phyloP scores from a whole-genome alignment of 2,113 vertebrate genomes.

The Perca schrenkii region DNA sequence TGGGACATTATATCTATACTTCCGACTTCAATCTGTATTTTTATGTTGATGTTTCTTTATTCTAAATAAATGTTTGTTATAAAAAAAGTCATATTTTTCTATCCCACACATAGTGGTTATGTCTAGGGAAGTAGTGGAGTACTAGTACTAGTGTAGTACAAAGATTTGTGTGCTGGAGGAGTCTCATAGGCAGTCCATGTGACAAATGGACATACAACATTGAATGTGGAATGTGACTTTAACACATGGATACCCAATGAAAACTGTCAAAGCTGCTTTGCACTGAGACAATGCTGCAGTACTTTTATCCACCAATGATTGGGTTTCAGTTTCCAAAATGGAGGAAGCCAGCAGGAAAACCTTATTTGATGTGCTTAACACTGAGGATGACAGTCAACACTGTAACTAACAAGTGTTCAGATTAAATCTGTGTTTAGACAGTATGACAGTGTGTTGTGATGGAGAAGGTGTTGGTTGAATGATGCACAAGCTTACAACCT shows the following conservation, averaged over 20 bases:
- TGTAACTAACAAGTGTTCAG: constrained; percentile 32
- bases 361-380: constrained; percentile 23
- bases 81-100: background rate
- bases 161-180: background rate
- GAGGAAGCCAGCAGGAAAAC: constrained; percentile 38
- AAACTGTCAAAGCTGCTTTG: background rate
- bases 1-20: background rate
- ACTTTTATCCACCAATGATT: constrained; percentile 26
- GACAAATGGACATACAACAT: background rate
- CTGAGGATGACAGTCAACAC: constrained; percentile 24
- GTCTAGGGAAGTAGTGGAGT: background rate
- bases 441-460: background rate
- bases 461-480: no score
- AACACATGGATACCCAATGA: background rate
- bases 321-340: background rate
- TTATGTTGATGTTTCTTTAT: no score
- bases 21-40: background rate
- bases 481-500: no score
- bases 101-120: background rate
- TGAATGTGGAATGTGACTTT: constrained; percentile 1
- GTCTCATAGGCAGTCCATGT: background rate
- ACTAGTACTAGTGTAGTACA: background rate
- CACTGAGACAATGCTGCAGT: constrained; percentile 14
- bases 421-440: constrained; percentile 14
- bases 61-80: background rate